Conservation (phyloP, 2,888 invertebrate genomes). For the Zele albiditarsus region DNA sequence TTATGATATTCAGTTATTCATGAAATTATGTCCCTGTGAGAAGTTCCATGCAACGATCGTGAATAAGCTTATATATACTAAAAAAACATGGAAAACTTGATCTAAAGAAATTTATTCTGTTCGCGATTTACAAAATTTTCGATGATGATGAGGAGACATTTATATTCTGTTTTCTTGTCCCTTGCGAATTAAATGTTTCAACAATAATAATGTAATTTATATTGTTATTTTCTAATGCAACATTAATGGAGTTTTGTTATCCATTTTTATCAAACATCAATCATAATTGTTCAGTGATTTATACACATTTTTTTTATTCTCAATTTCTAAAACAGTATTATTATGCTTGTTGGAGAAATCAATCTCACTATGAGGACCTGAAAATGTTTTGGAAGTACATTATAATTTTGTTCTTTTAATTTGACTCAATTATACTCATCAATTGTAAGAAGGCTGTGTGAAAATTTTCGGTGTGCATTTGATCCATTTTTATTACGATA, state of each 20-base stretch:
- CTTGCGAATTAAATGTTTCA: neutral
- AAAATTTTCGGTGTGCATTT: neutral
- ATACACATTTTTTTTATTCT: neutral
- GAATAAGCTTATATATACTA: conserved; percentile 17
- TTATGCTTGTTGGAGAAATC: conserved; percentile 5
- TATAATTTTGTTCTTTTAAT: neutral
- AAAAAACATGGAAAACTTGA: neutral
- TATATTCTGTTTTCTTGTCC: neutral
- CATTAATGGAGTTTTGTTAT: neutral
- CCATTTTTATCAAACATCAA: neutral
- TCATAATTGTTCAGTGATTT: neutral
- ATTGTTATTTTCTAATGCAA: neutral
- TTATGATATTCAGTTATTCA: neutral
- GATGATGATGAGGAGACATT: neutral
- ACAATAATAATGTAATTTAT: neutral
- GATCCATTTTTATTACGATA: neutral
- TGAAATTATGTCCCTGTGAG: neutral
- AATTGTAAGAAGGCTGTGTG: conserved; percentile 8
- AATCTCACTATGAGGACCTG: neutral
- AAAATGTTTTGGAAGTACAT: neutral
- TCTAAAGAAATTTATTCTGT: neutral
- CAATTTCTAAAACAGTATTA: conserved; percentile 28
- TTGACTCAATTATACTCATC: conserved; percentile 1
- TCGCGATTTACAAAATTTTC: neutral
- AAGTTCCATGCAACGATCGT: conserved; percentile 27